Evolutionary conservation across 2,797 vertebrate genomes (phyloP), one percentile per base, ranked within the genome.

Genomic region (Oryzias sinensis): DNA sequence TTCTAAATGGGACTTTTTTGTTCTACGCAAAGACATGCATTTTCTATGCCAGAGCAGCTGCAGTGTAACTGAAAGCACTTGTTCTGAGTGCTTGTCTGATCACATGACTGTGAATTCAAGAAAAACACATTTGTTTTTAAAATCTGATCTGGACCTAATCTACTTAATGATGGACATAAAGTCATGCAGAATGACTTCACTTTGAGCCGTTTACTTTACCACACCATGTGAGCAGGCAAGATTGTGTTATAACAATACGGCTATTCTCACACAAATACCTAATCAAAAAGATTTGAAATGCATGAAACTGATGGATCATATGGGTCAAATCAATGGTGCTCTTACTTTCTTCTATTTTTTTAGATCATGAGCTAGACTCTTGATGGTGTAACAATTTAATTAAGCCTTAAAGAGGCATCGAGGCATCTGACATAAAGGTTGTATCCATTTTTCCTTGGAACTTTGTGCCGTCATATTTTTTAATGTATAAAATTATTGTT

Each of bases 1-100:
- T 40, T 24, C 41, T 33, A 15, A 15, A 58, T 43, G 27, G 50
- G 49, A 51, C 8, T 5, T 41, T 61, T 66, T 43, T 57, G 42
- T 25, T 45, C 52, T 14, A 11, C 33, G 11, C 11, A 11, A 3
- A 37, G 33, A 37, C 11, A 37, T 13, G 33, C 33, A 37, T 37
- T 37, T 37, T 37, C 9, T 37, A 37, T 3, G 3, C 11, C 46
- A 71, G 25, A 47, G 43, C 8, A 9, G 37, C 6, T 6, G 33
- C 67, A 4, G 5, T 6, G 5, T 8, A 18, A 47, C 13, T 45
- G 14, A 40, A 43, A 18, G 6, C 6, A 6, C 44, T 53, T 25
- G 46, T 59, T 13, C 40, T 29, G 13, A 6, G 3, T 59, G 25
- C 49, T 5, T 57, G n/a, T 16, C 15, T 56, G n/a, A 53, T 18